Percentiles rank a stretch among this genome's conserved stretches.
phyloP scores from a whole-genome alignment of 2,888 invertebrate genomes.

The Lymantria monacha region DNA sequence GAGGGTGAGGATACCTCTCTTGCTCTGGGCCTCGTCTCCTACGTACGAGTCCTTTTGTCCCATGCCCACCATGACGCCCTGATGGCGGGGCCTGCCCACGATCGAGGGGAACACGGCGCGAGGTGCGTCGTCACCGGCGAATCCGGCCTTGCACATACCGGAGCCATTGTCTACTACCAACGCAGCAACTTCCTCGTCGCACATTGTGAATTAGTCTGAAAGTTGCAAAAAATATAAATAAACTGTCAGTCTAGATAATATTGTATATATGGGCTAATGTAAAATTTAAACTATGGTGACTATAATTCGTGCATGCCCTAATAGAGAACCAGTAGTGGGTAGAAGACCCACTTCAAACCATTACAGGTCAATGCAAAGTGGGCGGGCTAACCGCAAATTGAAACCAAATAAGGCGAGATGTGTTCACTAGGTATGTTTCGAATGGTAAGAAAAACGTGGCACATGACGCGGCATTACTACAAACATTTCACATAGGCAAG shows the following conservation, averaged over 20 bases:
- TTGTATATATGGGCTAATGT: too few species aligned
- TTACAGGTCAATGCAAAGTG: constrained; percentile 50
- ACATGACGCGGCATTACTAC: constrained; percentile 47
- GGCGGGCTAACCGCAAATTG: constrained; percentile 61
- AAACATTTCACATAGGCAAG: constrained; percentile 42
- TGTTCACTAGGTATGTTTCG: constrained; percentile 27
- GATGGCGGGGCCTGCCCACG: constrained; percentile 95
- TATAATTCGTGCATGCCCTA: constrained; percentile 23
- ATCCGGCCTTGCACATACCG: constrained; percentile 98
- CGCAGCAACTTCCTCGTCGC: constrained; percentile 92
- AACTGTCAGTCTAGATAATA: constrained; percentile 5
- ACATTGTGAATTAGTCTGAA: constrained; percentile 75
- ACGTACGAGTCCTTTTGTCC: constrained; percentile 98
- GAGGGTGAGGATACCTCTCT: constrained; percentile 96
- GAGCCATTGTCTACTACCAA: constrained; percentile 98
- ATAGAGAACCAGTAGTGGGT: constrained; percentile 48
- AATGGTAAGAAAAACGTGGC: constrained; percentile 60
- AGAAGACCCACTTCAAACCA: constrained; percentile 57
- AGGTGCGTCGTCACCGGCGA: constrained; percentile 97
- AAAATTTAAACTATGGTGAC: background rate
- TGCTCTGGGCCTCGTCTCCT: constrained; percentile 97
- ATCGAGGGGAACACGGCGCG: constrained; percentile 98
- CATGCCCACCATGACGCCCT: constrained; percentile 98
- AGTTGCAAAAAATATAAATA: constrained; percentile 31
- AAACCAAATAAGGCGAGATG: constrained; percentile 69